Percentiles rank a stretch among this genome's conserved stretches.
phyloP scores from a whole-genome alignment of 2,888 invertebrate genomes.

The Heliconius aoede region DNA sequence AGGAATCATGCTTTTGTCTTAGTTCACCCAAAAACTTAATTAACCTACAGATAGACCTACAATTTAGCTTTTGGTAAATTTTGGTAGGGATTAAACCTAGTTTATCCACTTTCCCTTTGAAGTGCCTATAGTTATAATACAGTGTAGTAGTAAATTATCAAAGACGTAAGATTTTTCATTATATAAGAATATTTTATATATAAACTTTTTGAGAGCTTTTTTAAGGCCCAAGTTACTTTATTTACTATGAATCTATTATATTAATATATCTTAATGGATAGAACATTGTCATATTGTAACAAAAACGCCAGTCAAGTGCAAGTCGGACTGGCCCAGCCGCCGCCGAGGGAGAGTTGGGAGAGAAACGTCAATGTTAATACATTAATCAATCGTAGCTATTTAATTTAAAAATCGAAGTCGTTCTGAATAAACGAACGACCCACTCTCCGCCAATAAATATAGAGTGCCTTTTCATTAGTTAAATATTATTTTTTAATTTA shows the following conservation, averaged over 20 bases:
- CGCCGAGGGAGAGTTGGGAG: too few species aligned
- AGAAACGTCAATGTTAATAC: not conserved
- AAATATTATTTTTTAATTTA: conserved; percentile 23
- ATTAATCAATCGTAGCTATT: not conserved
- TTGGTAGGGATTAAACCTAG: not conserved
- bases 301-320: too few species aligned
- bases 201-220: too few species aligned
- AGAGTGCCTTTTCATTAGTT: conserved; percentile 5
- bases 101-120: not conserved
- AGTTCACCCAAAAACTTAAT: conserved; percentile 3
- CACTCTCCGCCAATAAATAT: not conserved
- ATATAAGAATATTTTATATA: too few species aligned
- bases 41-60: too few species aligned
- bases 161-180: not conserved
- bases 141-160: not conserved
- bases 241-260: too few species aligned
- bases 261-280: too few species aligned
- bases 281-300: too few species aligned
- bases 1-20: conserved; percentile 11
- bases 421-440: not conserved
- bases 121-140: not conserved
- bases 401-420: not conserved
- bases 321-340: too few species aligned
- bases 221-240: too few species aligned
- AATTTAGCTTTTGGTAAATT: too few species aligned